Evolutionary conservation across 2,888 invertebrate species (phyloP).

Genomic region (Erebia ligea): DNA sequence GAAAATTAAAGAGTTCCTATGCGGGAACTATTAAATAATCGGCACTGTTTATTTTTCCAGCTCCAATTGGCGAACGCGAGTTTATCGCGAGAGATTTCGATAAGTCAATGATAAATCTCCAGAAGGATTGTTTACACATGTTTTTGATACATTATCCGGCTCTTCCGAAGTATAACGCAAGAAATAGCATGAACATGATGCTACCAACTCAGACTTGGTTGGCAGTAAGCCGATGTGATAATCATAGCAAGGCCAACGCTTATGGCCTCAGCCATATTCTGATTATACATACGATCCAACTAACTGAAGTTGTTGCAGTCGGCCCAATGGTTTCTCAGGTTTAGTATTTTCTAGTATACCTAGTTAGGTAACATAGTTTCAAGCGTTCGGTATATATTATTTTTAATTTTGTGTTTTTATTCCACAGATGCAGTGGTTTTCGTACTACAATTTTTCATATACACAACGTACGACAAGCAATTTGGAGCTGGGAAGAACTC

Average conservation of each 20-base stretch:
- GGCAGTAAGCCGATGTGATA: neutral
- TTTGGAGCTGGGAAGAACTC: neutral
- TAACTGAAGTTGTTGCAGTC: conserved; percentile 13
- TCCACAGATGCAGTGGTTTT: conserved; percentile 8
- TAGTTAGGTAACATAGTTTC: neutral
- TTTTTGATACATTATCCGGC: conserved; percentile 7
- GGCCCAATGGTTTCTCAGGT: conserved; percentile 1
- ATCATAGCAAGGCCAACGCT: neutral
- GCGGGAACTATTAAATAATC: too few relatives aligned
- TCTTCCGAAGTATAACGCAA: neutral
- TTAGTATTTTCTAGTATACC: too few relatives aligned
- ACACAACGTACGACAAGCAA: neutral
- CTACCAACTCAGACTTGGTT: neutral
- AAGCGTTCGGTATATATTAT: neutral
- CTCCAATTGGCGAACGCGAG: neutral
- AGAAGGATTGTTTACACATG: neutral
- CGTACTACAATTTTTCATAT: neutral
- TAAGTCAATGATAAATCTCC: neutral
- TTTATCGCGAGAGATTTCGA: neutral
- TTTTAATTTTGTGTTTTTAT: neutral
- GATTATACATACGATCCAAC: neutral
- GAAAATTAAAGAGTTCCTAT: too few relatives aligned
- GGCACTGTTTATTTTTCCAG: neutral
- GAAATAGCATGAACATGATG: neutral
- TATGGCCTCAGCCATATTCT: neutral